Base-by-base conservation (phyloP, 2,888 invertebrate species). In the Quadriops clusia region DNA sequence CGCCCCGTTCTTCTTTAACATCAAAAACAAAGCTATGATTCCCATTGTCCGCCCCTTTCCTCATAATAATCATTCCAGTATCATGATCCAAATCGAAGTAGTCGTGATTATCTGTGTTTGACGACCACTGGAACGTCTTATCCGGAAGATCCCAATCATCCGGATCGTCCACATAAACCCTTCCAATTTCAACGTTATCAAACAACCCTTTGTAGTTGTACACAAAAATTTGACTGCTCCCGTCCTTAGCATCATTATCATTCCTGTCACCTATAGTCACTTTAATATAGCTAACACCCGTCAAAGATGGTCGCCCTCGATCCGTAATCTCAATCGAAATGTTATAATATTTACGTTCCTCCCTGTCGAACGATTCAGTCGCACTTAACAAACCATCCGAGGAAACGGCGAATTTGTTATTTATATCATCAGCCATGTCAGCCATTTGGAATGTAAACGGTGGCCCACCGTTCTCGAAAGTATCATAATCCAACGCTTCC, bases 121-220 rank as follows among this genome's bases (percentile, higher is more conserved):
- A 62, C 0, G 67, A 63, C 81, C 84, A 86, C 38, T 66, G 67
- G 55, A 93, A 98, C 8, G 69, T 62, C 62, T 98, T 98, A 59
- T 97, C 93, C 0, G 75, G 76, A 27, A 91, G 61, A 60, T 98
- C 97, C 95, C 95, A 97, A 55, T 97, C 97, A 52, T 98, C 98
- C 0, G 77, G 73, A 61, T 98, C 97, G 23, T 85, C 75, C 0
- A 95, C 95, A 62, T 83, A 97, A 1, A 90, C 89, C 1, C 87
- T 70, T 0, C 97, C 97, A 34, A 97, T 89, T 42, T 80, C 76
- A 0, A 81, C n/a, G n/a, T n/a, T n/a, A n/a, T n/a, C n/a, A n/a
- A n/a, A n/a, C n/a, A n/a, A n/a, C n/a, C n/a, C 81, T 72, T 80
- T 82, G 56, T 91, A 97, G 53, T 90, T 91, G 60, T 95, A 95